Percentiles rank a stretch among this genome's conserved stretches.
phyloP scores from a whole-genome alignment of 2,797 vertebrate genomes.

The Danio kyathit region DNA sequence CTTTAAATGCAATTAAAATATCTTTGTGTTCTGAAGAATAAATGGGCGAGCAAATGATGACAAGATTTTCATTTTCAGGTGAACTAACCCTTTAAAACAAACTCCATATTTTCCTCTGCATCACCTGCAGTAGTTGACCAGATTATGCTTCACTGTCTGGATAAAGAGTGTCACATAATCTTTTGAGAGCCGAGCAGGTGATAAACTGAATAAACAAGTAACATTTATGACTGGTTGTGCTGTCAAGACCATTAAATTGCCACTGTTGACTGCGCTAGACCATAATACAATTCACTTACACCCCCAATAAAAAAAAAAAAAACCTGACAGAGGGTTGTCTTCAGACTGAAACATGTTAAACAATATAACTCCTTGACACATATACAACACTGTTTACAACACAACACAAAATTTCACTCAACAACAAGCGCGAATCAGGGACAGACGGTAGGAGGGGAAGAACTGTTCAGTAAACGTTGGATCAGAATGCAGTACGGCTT shows the following conservation, averaged over 20 bases:
- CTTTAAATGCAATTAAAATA: too few relatives aligned
- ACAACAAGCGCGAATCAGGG: slow-evolving; percentile 18
- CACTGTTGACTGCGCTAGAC: neutral
- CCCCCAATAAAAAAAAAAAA: slow-evolving; percentile 7
- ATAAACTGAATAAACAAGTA: neutral
- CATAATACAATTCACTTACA: slow-evolving; percentile 4
- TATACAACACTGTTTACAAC: slow-evolving; percentile 8
- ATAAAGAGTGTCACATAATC: neutral
- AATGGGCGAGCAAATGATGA: too few relatives aligned
- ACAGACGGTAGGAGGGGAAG: slow-evolving; percentile 11
- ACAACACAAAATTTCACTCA: neutral
- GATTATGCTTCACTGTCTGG: slow-evolving; percentile 26
- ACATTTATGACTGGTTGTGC: neutral
- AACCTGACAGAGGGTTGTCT: neutral
- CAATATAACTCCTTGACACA: slow-evolving; percentile 19
- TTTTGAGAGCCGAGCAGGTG: neutral
- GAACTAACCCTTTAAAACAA: too few relatives aligned
- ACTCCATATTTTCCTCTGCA: slow-evolving; percentile 24
- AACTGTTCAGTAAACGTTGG: slow-evolving; percentile 38
- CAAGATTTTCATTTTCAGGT: too few relatives aligned
- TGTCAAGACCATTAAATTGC: neutral
- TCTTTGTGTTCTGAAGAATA: too few relatives aligned
- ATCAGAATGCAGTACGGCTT: slow-evolving; percentile 35
- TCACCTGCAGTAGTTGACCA: neutral
- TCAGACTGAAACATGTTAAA: slow-evolving; percentile 20